Percentiles rank a stretch among this genome's conserved stretches.
These are phyloP conservation scores for Pomphorhynchus laevis DNA, from an alignment of 1,140 invertebrate species.

Conservation along the genomic window DNA sequence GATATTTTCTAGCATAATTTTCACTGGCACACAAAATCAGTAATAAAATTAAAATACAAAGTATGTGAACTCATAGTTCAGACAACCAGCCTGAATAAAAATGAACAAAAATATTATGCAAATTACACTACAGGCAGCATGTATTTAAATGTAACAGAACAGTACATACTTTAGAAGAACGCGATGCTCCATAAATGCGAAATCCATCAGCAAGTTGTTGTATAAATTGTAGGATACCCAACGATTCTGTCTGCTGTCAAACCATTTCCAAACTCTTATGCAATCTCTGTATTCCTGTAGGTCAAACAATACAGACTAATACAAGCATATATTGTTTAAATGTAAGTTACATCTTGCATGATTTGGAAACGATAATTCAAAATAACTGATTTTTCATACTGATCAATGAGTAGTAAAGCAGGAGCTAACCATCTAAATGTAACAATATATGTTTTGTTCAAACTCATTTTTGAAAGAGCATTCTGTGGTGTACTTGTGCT, in stretches of 20 bases:
- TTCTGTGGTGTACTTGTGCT: too few species aligned
- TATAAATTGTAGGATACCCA: constrained; percentile 37
- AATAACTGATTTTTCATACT: constrained; percentile 38
- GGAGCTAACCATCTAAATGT: constrained; percentile 42
- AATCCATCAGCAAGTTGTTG: constrained; percentile 43
- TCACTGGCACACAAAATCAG: too few species aligned
- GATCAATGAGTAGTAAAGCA: constrained; percentile 35
- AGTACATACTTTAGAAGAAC: constrained; percentile 26
- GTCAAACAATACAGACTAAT: background rate
- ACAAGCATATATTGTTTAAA: constrained; percentile 18
- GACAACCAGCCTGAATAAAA: too few species aligned
- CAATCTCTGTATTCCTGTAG: constrained; percentile 15
- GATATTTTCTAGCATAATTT: too few species aligned
- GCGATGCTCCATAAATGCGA: constrained; percentile 41
- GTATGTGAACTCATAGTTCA: too few species aligned
- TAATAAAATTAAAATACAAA: too few species aligned
- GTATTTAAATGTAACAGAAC: too few species aligned
- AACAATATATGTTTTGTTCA: too few species aligned
- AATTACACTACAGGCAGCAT: too few species aligned
- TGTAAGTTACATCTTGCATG: constrained; percentile 26
- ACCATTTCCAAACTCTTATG: constrained; percentile 41
- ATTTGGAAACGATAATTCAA: constrained; percentile 31
- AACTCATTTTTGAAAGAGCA: too few species aligned
- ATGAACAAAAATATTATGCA: too few species aligned
- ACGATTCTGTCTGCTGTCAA: constrained; percentile 37